Evolutionary conservation across 1,140 invertebrate genomes (phyloP), one percentile per base, ranked within the genome.

Genomic region (Polypedilum pembai): DNA sequence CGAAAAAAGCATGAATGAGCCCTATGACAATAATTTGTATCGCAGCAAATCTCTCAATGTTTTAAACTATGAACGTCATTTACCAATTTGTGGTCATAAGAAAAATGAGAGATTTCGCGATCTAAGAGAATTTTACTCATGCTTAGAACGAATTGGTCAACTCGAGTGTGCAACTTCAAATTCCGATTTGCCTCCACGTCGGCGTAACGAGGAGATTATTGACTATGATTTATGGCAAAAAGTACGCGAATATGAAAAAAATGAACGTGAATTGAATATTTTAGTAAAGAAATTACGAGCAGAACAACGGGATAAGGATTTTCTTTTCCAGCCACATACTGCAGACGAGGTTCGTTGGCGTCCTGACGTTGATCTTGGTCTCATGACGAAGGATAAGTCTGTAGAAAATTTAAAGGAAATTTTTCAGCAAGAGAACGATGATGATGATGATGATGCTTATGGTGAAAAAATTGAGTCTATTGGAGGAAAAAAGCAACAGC

Each of bases 201-300:
- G 87, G 78, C 89, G 85, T 80, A 87, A 89, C 78, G 90, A 92
- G 79, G 89, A 92, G 78, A 88, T 94, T 24, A 90, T 94, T 77
- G 92, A 94, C 83, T 95, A 92, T 80, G 93, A 95, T 78, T 86
- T 90, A 65, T 95, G 93, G 93, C 92, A 90, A 80, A 88, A 89
- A 80, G 85, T 94, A 20, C 83, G 92, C 75, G 85, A 87, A n/a
- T 88, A 91, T 75, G 91, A 94, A 82, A 87, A 89, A 76, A 92
- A 91, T 2, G 91, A 94, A 80, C 87, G 90, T 79, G 94, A 96
- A 80, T 82, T 96, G 69, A 87, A 90, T 75, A 84, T 86, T 75
- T 82, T 97, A 24, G 92, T 94, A 77, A 85, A 84, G 65, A 93
- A 95, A 82, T 83, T 96, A 3, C 90, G 90, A 82, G 83, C 86